Percentiles rank a stretch among this genome's conserved stretches.
phyloP scores from a whole-genome alignment of 53 echinoderm and acorn worm genomes.

The Antedon mediterranea region DNA sequence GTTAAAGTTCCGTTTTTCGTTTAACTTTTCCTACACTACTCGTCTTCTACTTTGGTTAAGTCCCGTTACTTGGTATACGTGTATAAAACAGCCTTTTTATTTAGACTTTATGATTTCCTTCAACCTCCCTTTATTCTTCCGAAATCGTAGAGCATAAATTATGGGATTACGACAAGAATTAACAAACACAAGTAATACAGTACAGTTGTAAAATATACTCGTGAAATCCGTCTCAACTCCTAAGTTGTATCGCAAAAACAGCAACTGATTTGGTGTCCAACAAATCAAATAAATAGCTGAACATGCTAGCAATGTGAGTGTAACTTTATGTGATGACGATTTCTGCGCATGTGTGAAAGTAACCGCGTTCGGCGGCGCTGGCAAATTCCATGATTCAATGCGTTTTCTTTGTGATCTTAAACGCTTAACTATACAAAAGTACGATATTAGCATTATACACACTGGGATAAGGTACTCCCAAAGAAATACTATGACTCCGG shows the following conservation, averaged over 20 bases:
- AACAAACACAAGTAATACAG: not conserved
- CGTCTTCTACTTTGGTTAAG: too few species aligned
- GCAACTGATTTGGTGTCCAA: not conserved
- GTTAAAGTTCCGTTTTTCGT: too few species aligned
- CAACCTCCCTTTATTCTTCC: too few species aligned
- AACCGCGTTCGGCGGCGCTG: not conserved
- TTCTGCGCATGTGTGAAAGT: not conserved
- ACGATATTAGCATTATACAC: not conserved
- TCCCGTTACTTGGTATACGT: too few species aligned
- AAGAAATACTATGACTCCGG: not conserved
- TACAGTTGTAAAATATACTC: not conserved
- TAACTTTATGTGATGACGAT: not conserved
- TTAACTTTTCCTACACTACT: too few species aligned
- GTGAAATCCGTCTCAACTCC: not conserved
- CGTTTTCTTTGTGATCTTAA: not conserved
- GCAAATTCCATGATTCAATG: not conserved
- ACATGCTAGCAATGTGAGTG: not conserved
- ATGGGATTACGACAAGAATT: not conserved
- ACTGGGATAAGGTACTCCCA: not conserved
- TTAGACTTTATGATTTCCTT: too few species aligned
- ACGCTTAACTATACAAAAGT: not conserved
- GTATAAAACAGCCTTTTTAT: too few species aligned
- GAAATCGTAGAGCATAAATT: not conserved
- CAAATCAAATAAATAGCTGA: not conserved
- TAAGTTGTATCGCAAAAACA: not conserved